A percentile compares a stretch with the other conserved stretches of the same genome.
phyloP scores from a whole-genome alignment of 2,797 vertebrate genomes.

The Periophthalmus magnuspinnatus region DNA sequence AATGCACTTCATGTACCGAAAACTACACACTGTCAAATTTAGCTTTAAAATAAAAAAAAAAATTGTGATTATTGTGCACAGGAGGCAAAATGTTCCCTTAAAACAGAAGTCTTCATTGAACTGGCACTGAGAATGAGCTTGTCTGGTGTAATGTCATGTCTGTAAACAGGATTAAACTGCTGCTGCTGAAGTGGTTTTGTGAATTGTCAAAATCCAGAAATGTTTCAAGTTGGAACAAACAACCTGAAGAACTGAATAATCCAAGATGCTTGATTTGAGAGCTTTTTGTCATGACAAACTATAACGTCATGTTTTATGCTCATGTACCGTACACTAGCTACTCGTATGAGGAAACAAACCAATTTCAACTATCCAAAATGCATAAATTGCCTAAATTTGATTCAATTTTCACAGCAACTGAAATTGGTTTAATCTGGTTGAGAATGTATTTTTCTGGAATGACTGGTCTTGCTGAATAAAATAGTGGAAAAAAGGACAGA shows the following conservation, averaged over 20 bases:
- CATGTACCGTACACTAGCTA: background rate
- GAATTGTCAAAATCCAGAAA: background rate
- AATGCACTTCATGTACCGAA: background rate
- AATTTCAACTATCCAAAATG: background rate
- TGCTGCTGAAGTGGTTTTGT: conserved; percentile 1
- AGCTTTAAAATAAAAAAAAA: background rate
- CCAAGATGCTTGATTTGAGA: background rate
- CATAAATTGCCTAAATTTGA: background rate
- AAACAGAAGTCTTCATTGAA: background rate
- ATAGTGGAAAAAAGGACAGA: conserved; percentile 22
- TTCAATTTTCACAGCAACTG: background rate
- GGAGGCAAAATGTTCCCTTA: conserved; percentile 4
- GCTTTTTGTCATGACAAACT: background rate
- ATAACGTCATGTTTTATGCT: background rate
- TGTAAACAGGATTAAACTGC: conserved; percentile 7
- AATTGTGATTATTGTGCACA: background rate
- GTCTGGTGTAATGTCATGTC: background rate
- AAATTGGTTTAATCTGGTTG: background rate
- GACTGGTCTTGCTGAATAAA: background rate
- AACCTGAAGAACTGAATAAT: conserved; percentile 1
- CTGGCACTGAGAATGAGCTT: conserved; percentile 4
- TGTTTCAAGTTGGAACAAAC: background rate
- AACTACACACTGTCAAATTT: background rate
- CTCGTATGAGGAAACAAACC: background rate
- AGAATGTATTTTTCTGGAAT: background rate